Evolutionary conservation across 2,888 invertebrate genomes (phyloP).

Genomic region (Eueremaeus valkanovi): DNA sequence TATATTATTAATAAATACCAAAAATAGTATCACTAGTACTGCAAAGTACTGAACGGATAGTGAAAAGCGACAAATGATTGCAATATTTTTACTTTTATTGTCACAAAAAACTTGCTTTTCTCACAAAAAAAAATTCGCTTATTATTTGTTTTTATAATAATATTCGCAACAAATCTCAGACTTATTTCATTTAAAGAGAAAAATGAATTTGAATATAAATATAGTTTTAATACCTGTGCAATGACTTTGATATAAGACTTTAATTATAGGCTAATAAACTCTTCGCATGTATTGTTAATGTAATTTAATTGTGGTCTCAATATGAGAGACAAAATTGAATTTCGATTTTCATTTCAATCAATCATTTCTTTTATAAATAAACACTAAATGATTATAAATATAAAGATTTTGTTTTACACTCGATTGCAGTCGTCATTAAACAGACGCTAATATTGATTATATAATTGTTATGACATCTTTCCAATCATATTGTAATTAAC

Average conservation of each 20-base stretch:
- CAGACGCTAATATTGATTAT: too few relatives aligned
- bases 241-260: not conserved
- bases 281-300: not conserved
- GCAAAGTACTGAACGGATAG: not conserved
- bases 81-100: not conserved
- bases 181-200: not conserved
- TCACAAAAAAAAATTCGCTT: not conserved
- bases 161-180: not conserved
- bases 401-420: too few relatives aligned
- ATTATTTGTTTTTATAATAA: not conserved
- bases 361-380: too few relatives aligned
- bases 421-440: too few relatives aligned
- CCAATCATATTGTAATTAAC: too few relatives aligned
- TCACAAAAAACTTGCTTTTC: too few relatives aligned
- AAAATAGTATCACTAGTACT: not conserved
- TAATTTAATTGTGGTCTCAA: too few relatives aligned
- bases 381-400: too few relatives aligned
- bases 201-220: not conserved
- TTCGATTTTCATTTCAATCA: too few relatives aligned
- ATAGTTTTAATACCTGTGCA: not conserved
- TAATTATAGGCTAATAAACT: constrained; percentile 4
- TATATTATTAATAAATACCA: not conserved
- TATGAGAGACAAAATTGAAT: too few relatives aligned
- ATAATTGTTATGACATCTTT: too few relatives aligned
- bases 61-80: not conserved